Evolutionary conservation across 1,140 invertebrate genomes (phyloP), one percentile per base, ranked within the genome.

Genomic region (Heliconius hewitsoni): DNA sequence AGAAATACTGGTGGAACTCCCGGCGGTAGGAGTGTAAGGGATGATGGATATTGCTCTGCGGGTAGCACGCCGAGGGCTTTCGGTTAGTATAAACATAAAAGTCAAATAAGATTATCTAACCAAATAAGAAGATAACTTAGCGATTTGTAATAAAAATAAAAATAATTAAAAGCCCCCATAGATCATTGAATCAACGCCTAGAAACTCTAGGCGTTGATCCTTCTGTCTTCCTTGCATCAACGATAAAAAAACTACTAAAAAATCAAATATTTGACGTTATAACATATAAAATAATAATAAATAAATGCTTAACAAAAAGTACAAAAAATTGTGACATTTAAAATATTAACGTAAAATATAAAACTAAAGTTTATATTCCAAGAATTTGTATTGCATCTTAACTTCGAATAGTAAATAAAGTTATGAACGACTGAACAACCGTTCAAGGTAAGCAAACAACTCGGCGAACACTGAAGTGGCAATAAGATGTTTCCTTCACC

Each of bases 11-110:
- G 84, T 1, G 88, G 91, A 30, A 94, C 92, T 0, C 92, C 92
- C 0, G 92, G 91, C 0, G 91, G 90, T 8, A 80, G 92, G 19
- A 94, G 92, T 71, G 87, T 82, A 0, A 80, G 91, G 0, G 92
- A 94, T 60, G 92, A 94, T n/a, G 92, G 92, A 8, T 94, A 94
- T 80, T 94, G 91, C 46, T 93, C 91, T 1, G 91, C 91, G 23
- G 88, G 91, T 18, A 94, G 92, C 71, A 94, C 92, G 13, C 91
- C 92, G 2, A 71, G 91, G 13, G 91, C 91, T 1, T 85, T 90
- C 71, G 92, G 91, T 92, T 75, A 70, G 42, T 46, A 46, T 46
- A 46, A 4, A 16, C 3, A 46, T 46, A 46, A 16, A 46, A 46
- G 13, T 13, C 42, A 16, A 46, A 46, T 3, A 46, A 13, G 42